A percentile compares a stretch with the other conserved stretches of the same genome.
These are phyloP conservation scores for Pygoscelis antarcticus DNA, from an alignment of 2,113 vertebrate genomes.

Conservation along the genomic window DNA sequence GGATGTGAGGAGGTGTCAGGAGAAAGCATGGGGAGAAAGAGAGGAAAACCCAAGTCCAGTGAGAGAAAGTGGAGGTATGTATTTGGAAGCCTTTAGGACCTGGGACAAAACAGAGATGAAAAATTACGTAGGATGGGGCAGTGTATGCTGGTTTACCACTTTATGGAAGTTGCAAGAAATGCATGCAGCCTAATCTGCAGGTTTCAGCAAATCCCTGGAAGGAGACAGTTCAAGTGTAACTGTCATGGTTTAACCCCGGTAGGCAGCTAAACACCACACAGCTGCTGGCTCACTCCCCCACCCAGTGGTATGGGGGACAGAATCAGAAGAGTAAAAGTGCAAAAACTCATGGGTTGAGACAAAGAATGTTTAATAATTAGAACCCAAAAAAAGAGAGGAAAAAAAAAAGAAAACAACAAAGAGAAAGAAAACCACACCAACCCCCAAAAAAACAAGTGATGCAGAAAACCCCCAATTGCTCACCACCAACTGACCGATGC, in stretches of 20 bases:
- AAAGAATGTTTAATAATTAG: not conserved
- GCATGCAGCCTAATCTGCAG: not conserved
- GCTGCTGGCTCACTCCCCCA: not conserved
- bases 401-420: not conserved
- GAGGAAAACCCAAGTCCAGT: not conserved
- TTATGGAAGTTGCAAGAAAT: not conserved
- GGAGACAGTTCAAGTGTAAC: not conserved
- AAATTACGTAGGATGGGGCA: not conserved
- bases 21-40: not conserved
- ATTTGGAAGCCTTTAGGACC: not conserved
- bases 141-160: not conserved
- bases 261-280: not conserved
- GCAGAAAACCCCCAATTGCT: accelerated
- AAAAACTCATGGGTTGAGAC: not conserved
- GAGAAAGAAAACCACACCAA: not conserved
- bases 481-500: not conserved
- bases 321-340: not conserved
- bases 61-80: not conserved
- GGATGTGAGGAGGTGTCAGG: not conserved
- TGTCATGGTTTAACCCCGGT: not conserved
- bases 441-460: not conserved
- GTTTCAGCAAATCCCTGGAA: not conserved
- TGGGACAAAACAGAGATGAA: not conserved
- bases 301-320: not conserved
- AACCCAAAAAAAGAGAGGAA: too few relatives aligned